Percentiles rank a stretch among this genome's conserved stretches.
Evolutionary conservation across 2,888 invertebrate genomes (phyloP).

Genomic region (Gymnoscelis rufifasciata): DNA sequence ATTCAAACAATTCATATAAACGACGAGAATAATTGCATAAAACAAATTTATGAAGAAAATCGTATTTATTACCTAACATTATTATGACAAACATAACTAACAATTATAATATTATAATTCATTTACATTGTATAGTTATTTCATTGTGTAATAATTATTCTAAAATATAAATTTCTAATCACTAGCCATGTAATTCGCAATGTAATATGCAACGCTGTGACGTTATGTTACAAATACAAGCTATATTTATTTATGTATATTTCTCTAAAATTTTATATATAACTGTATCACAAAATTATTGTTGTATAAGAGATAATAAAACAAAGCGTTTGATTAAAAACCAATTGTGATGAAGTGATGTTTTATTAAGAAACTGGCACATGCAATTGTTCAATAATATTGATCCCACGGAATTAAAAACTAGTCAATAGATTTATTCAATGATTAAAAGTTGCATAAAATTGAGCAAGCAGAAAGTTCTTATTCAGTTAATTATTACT

Average conservation of each 20-base stretch:
- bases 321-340: background rate
- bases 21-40: no score
- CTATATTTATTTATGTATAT: slow-evolving; percentile 3
- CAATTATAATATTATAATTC: slow-evolving; percentile 29
- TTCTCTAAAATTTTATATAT: slow-evolving; percentile 4
- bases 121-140: slow-evolving; percentile 50
- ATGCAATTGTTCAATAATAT: slow-evolving; percentile 1
- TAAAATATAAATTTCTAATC: slow-evolving; percentile 75
- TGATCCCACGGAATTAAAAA: slow-evolving; percentile 1
- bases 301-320: background rate
- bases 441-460: slow-evolving; percentile 28
- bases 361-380: background rate
- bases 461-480: slow-evolving; percentile 49
- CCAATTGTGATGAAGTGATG: background rate
- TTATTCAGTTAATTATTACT: background rate
- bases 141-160: slow-evolving; percentile 35
- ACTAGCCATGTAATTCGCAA: slow-evolving; percentile 77
- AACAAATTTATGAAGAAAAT: no score
- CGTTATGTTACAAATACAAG: slow-evolving; percentile 28
- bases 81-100: slow-evolving; percentile 19
- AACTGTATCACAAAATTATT: slow-evolving; percentile 9
- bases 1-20: no score
- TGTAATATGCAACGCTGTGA: slow-evolving; percentile 34
- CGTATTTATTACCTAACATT: no score
- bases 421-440: slow-evolving; percentile 6